These are phyloP conservation scores for Cisticola juncidis DNA, from an alignment of 2,113 vertebrate genomes.

Conservation along the genomic window DNA sequence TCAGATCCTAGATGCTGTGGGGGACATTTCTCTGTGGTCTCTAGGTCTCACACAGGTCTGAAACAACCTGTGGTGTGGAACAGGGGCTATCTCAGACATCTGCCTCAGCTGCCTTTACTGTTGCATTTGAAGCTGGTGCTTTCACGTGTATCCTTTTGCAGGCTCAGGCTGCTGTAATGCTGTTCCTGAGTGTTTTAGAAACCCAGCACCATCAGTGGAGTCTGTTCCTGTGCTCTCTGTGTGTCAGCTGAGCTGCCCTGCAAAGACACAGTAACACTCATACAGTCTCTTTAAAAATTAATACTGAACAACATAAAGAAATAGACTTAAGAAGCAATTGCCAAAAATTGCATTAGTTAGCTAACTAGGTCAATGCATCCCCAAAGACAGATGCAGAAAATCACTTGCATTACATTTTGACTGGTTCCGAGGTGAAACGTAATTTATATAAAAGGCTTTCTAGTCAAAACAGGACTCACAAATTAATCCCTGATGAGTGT, in stretches of 20 bases:
- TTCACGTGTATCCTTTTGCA: fast-evolving
- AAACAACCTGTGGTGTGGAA: neutral
- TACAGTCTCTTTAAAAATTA: neutral
- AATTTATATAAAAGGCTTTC: neutral
- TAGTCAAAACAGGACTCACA: neutral
- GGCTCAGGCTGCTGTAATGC: neutral
- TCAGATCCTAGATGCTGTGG: neutral
- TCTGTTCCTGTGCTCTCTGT: neutral
- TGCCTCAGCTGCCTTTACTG: neutral
- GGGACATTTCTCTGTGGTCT: neutral
- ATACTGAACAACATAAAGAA: neutral
- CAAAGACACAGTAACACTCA: neutral
- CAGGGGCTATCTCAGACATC: neutral
- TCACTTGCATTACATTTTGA: neutral
- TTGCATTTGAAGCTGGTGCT: neutral
- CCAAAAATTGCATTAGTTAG: neutral
- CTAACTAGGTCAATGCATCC: neutral
- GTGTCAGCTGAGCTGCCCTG: neutral
- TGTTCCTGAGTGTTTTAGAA: neutral
- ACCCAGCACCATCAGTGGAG: neutral
- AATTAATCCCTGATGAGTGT: neutral
- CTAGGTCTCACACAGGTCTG: neutral
- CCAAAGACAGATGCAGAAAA: neutral
- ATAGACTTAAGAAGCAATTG: neutral
- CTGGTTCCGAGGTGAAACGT: neutral